Evolutionary conservation across 2,113 vertebrate genomes (phyloP), one percentile per base, ranked within the genome.

Genomic region (Carassius gibelio): DNA sequence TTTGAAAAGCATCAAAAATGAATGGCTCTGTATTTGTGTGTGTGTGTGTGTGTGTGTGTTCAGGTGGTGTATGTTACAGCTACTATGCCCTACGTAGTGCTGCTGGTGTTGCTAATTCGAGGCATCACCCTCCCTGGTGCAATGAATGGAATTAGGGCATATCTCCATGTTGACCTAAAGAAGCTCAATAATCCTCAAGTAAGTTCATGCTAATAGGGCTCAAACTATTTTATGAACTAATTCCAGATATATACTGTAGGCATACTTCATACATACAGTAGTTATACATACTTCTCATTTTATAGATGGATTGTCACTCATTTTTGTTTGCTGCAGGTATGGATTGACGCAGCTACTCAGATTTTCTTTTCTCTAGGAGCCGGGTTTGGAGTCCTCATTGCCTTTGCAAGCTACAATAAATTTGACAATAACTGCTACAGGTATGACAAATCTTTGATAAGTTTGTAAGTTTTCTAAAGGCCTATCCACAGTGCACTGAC

Each of bases 391-490:
- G 98, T 99, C 85, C 92, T 99, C 86, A 99, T 99, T 89, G 98
- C 98, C 4, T 99, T 98, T 94, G 96, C 98, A 88, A 99, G 98
- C 93, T 99, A 99, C 91, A 99, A 99, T 90, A 98, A 99, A 90
- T 99, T 99, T 90, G 96, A 98, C 93, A 99, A 99, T 94, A 99
- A 99, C 90, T 99, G 98, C 88, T 99, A 99, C 94, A 96, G 98
- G 98, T 99, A 93, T 93, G 94, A 48, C 7, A 23, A 26, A 48
- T 77, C 21, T 75, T 7, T 88, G 15, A 69, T 86, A n/a, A 15
- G 26, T 23, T 71, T 42, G 23, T 76, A 59, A 13, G 3, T 15
- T 30, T 7, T 42, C 52, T 26, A 74, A 30, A 68, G 5, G 52
- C 3, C 55, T 59, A 21, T 59, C 21, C 17, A 21, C 55, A 42